Base-by-base conservation (phyloP, 2,888 invertebrate species). In the Erebia ligea region DNA sequence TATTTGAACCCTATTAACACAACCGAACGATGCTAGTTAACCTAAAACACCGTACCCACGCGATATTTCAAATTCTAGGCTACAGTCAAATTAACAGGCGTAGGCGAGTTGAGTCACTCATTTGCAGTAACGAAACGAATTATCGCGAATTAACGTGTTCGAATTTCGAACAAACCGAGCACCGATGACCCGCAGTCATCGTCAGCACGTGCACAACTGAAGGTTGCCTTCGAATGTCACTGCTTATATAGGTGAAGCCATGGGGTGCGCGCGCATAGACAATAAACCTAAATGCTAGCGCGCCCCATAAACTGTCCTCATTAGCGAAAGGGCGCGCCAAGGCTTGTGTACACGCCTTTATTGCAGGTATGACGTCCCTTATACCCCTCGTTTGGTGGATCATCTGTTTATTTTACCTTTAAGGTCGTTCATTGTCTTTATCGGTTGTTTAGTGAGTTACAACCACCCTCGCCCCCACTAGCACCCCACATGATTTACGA, bases 181-280 rank as follows among this genome's bases (percentile, higher is more conserved):
- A 13, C 56, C 25, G 25, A 57, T 25, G 25, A 78, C 73, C 84
- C 83, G 81, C 76, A 69, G 82, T 77, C 80, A 74, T 21, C 75
- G 77, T 71, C 77, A 78, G 80, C 89, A 85, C 87, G 82, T 84
- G 84, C 74, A 73, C 74, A 74, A 92, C 92, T 92, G 91, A 85
- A 68, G 79, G 75, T 80, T 75, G 73, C 72, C 75, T 71, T 76
- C 74, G 76, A 81, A 80, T 78, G 86, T 78, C 83, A 83, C 84
- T 83, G 82, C 86, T 91, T 92, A 86, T 92, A 92, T 89, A 84
- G 81, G 80, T 76, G 76, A 75, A 76, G 77, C 75, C 76, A 82
- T 81, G 82, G 87, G 84, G 85, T 92, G 92, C 92, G 92, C 92
- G 92, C 92, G 92, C 92, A 92, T 73, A 81, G 79, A 86, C 85